phyloP scores from a whole-genome alignment of 2,888 invertebrate species.

The Cataglyphis livida region DNA sequence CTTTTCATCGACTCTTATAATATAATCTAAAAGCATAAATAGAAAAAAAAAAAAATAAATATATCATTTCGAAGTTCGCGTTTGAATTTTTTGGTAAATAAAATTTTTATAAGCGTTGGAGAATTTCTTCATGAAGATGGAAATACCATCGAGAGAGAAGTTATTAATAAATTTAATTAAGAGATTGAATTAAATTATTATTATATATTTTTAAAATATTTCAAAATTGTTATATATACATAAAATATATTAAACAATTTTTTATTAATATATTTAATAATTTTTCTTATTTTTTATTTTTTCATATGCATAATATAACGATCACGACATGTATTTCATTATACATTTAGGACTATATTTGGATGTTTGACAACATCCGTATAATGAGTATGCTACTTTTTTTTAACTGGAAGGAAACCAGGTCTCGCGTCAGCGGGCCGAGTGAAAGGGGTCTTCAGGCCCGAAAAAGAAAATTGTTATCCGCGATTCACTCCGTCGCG shows the following conservation, averaged over 20 bases:
- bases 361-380: constrained; percentile 29
- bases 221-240: background rate
- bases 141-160: background rate
- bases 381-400: constrained; percentile 59
- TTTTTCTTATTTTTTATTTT: background rate
- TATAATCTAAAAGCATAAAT: background rate
- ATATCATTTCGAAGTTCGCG: background rate
- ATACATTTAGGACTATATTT: background rate
- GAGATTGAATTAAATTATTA: background rate
- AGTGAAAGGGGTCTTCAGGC: constrained; percentile 75
- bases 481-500: constrained; percentile 68
- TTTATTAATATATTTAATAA: background rate
- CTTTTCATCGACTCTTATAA: constrained; percentile 4
- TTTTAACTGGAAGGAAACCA: constrained; percentile 56
- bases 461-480: constrained; percentile 57
- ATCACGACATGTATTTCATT: background rate
- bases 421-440: constrained; percentile 60
- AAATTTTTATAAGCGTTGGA: background rate
- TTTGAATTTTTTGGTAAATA: background rate
- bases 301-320: background rate
- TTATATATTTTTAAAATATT: background rate
- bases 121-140: background rate
- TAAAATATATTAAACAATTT: background rate
- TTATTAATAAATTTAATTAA: background rate
- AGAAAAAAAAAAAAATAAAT: background rate